These are phyloP conservation scores for Oryzias curvinotus DNA, from an alignment of 2,113 vertebrate species.

Conservation along the genomic window DNA sequence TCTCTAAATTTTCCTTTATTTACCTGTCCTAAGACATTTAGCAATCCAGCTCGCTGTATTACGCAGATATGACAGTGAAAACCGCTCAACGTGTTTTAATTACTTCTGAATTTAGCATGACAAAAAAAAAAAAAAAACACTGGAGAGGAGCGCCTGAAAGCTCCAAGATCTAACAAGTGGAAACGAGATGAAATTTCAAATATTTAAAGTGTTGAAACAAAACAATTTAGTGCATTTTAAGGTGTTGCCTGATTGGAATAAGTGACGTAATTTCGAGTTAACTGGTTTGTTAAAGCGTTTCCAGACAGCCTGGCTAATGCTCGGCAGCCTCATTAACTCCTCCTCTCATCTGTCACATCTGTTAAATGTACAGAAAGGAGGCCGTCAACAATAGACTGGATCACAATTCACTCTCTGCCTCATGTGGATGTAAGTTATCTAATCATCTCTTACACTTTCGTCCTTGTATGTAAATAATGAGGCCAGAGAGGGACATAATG, in stretches of 20 bases:
- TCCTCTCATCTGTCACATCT: neutral
- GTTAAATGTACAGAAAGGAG: neutral
- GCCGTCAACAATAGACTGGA: neutral
- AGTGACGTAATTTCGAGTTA: constrained; percentile 15
- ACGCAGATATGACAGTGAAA: constrained; percentile 76
- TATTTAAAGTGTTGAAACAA: constrained; percentile 41
- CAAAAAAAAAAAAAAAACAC: constrained; percentile 61
- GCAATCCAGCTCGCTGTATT: constrained; percentile 69
- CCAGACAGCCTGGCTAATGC: constrained; percentile 16
- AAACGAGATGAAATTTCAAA: constrained; percentile 47
- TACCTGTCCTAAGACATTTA: constrained; percentile 71
- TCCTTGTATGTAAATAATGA: neutral
- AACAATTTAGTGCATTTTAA: constrained; percentile 46
- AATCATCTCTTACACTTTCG: constrained; percentile 1
- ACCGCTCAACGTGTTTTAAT: constrained; percentile 73
- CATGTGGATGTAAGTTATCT: constrained; percentile 4
- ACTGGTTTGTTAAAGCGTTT: constrained; percentile 27
- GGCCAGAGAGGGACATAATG: neutral
- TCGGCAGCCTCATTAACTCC: constrained; percentile 5
- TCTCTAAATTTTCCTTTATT: constrained; percentile 49
- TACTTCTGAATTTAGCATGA: constrained; percentile 77
- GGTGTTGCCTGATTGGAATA: constrained; percentile 32
- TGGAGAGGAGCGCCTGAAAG: constrained; percentile 59
- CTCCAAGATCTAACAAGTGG: constrained; percentile 51
- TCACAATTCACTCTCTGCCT: neutral